Evolutionary conservation across 2,888 invertebrate genomes (phyloP).

Genomic region (Anthrax anthrax): DNA sequence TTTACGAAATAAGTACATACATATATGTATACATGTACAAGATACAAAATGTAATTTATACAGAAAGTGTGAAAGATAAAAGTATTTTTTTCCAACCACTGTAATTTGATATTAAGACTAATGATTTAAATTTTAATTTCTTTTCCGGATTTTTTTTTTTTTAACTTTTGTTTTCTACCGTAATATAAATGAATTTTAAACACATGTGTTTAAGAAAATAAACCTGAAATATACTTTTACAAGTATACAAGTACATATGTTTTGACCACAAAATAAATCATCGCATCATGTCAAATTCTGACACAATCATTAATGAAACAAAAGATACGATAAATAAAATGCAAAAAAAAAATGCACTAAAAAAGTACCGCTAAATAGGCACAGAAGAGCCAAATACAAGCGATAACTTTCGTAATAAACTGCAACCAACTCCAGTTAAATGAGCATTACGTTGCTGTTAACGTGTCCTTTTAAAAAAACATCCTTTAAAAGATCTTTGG

Average conservation of each 20-base stretch:
- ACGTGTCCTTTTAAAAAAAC: too few species aligned
- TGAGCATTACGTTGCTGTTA: too few species aligned
- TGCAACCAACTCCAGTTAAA: too few species aligned
- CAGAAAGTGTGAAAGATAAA: neutral
- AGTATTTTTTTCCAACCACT: neutral
- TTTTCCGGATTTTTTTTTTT: neutral
- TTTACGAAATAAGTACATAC: neutral
- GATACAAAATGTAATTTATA: too few species aligned
- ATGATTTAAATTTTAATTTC: conserved; percentile 1
- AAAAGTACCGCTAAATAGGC: too few species aligned
- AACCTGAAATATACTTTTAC: neutral
- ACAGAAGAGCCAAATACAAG: too few species aligned
- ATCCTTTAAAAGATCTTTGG: too few species aligned
- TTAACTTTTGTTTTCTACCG: neutral
- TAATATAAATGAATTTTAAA: too few species aligned
- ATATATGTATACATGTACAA: neutral
- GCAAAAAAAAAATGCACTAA: too few species aligned
- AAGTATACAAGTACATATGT: conserved; percentile 24
- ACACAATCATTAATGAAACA: conserved; percentile 19
- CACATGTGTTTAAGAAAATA: neutral
- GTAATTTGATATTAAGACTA: conserved; percentile 4
- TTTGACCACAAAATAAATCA: conserved; percentile 37
- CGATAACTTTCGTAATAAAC: too few species aligned
- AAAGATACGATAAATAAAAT: too few species aligned
- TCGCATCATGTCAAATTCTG: conserved; percentile 17